Evolutionary conservation across 2,888 invertebrate genomes (phyloP), one percentile per base, ranked within the genome.

Genomic region (Plebejus argus): DNA sequence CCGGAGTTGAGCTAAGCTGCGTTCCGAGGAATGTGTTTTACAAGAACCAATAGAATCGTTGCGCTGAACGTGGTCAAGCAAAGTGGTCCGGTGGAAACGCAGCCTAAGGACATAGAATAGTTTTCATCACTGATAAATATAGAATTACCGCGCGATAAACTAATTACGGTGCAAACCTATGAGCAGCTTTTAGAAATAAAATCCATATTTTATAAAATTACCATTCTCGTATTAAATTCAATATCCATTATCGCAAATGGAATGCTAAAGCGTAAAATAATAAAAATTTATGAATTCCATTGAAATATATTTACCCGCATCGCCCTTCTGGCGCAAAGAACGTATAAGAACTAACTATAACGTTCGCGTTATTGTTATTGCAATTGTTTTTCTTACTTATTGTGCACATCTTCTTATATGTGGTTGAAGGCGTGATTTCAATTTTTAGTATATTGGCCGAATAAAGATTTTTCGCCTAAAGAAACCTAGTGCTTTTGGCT

Each of bases 281-380:
- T 66, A 66, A 66, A 66, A 66, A 66, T 28, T 66, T 66, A 66
- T 66, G 66, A 66, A 66, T 66, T 33, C 66, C 3, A 33, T 66
- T 66, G 28, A 66, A 66, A 18, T 66, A 33, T 66, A 66, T 66
- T 66, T 6, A 28, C 66, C 66, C 15, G 66, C 71, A 66, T 18
- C 28, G n/a, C 20, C 35, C 39, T 66, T 66, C 5, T 66, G 28
- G 66, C 28, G 66, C 4, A 66, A 33, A 28, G 23, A 66, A 66
- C 28, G 15, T 66, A 71, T 71, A 71, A 71, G 39, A 71, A 20
- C 39, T 35, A 20, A 71, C n/a, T 39, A 39, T 20, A 20, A 39
- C 8, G 20, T n/a, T n/a, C n/a, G n/a, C n/a, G n/a, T n/a, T 71
- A 71, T 71, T 71, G 35, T 71, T 71, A 71, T 71, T 39, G n/a